Percentiles rank a stretch among this genome's conserved stretches.
These are phyloP conservation scores for Myoxocephalus aenaeus DNA, from an alignment of 2,797 vertebrate genomes.

Conservation along the genomic window DNA sequence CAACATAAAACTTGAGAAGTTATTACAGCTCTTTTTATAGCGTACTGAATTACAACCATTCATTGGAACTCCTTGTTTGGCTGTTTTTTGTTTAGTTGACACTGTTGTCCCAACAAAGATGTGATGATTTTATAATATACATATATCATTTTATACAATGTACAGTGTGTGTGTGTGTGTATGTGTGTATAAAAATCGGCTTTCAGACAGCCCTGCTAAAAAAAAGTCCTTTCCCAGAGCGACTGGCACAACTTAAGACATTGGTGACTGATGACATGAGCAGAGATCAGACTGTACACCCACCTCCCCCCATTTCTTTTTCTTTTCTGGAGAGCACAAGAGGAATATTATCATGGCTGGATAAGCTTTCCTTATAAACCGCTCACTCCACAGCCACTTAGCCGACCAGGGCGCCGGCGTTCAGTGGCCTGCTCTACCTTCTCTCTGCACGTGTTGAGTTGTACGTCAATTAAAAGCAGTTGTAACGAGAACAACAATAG, in stretches of 20 bases:
- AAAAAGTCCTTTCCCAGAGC: conserved; percentile 11
- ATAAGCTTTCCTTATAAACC: conserved; percentile 60
- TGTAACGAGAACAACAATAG: conserved; percentile 25
- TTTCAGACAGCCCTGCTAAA: conserved; percentile 34
- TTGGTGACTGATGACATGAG: conserved; percentile 76
- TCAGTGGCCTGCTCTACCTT: conserved; percentile 36
- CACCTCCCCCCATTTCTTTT: conserved; percentile 20
- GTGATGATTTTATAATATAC: not conserved
- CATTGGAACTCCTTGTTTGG: not conserved
- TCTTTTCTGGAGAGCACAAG: conserved; percentile 44
- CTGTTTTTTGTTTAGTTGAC: not conserved
- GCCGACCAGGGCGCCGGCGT: conserved; percentile 8
- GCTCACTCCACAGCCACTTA: conserved; percentile 46
- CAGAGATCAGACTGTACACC: conserved; percentile 66
- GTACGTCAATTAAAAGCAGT: conserved; percentile 33
- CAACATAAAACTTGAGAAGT: not conserved
- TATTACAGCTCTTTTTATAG: conserved; percentile 13
- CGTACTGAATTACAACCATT: conserved; percentile 10
- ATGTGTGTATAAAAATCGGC: not conserved
- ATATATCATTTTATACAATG: too few species aligned
- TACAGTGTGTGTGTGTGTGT: not conserved
- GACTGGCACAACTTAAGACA: conserved; percentile 52
- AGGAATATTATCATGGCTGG: conserved; percentile 65
- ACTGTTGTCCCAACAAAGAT: not conserved
- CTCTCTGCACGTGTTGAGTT: conserved; percentile 30